phyloP scores from a whole-genome alignment of 1,140 invertebrate species.

The Pentalonia nigronervosa region DNA sequence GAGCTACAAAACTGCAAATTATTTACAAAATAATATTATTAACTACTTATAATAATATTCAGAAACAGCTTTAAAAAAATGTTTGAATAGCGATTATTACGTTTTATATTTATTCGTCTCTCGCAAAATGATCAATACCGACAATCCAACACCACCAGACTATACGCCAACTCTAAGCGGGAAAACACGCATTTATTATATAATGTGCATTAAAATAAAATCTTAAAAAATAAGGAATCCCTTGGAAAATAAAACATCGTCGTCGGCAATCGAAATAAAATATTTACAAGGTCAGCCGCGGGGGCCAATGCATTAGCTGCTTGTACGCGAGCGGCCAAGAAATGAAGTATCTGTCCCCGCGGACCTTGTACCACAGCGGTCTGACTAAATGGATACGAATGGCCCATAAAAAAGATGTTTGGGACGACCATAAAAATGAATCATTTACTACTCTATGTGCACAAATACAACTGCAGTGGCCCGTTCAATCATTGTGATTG shows the following conservation, averaged over 20 bases:
- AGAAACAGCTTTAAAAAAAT: not conserved
- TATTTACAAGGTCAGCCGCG: conserved; percentile 55
- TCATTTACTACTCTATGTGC: conserved; percentile 54
- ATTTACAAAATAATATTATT: not conserved
- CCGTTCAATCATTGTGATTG: conserved; percentile 57
- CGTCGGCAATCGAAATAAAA: conserved; percentile 51
- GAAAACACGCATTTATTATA: not conserved
- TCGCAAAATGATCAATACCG: not conserved
- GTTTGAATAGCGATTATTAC: not conserved
- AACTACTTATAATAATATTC: not conserved
- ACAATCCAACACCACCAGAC: not conserved
- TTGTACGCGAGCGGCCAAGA: conserved; percentile 39
- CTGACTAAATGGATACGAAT: conserved; percentile 58
- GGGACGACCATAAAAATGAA: conserved; percentile 56
- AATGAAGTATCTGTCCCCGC: conserved; percentile 58
- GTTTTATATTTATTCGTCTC: not conserved
- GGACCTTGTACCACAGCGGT: conserved; percentile 48
- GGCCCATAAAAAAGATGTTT: conserved; percentile 57
- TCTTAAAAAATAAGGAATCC: conserved; percentile 34
- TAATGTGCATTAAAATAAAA: conserved; percentile 27
- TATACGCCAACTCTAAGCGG: not conserved
- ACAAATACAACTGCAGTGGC: conserved; percentile 32
- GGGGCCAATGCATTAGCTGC: conserved; percentile 52
- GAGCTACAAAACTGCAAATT: not conserved
- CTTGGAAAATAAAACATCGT: conserved; percentile 27